Evolutionary conservation across 1,140 invertebrate species (phyloP), one percentile per base, ranked within the genome.

Genomic region (Scylla paramamosain): DNA sequence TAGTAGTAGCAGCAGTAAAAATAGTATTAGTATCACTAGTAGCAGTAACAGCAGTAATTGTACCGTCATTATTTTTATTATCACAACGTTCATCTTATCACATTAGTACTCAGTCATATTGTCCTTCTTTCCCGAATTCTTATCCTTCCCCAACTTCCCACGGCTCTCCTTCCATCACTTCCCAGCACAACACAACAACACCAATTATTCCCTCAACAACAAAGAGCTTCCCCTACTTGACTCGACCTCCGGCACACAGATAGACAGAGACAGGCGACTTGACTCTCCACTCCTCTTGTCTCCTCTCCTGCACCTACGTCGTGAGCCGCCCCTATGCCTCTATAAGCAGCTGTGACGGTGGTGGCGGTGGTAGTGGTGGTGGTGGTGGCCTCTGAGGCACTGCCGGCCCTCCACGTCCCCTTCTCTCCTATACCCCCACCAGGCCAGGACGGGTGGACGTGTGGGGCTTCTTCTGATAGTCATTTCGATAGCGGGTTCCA

Each of bases 401-500:
- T 84, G 25, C 32, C 25, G 48, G 29, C 52, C 48, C 29, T 46
- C 52, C 93, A 39, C 59, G 14, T 28, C 59, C 31, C 86, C 87
- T 45, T 29, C 87, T 39, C 28, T 16, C 52, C 39, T 39, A 39
- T 6, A 39, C 39, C 39, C 88, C 59, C 88, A 12, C n/a, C 12
- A 48, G 6, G 67, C 6, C 48, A 48, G 28, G 10, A 94, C 46
- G 59, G 52, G 48, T 31, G 31, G 59, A 90, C 93, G 45, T 91
- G 59, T 94, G 83, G 52, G 93, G 93, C 93, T 94, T 94, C 93
- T 46, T 46, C 67, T 46, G 93, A 94, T 94, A 94, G 88, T 48
- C 45, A 83, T 94, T 91, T 32, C 77, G 93, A 94, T 94, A 94
- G 46, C 52, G 39, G 87, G 28, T 28, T 91, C 59, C 67, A 94